Percentiles rank a stretch among this genome's conserved stretches.
Conservation (phyloP, 1,140 invertebrate genomes). For the Achatina immaculata region DNA sequence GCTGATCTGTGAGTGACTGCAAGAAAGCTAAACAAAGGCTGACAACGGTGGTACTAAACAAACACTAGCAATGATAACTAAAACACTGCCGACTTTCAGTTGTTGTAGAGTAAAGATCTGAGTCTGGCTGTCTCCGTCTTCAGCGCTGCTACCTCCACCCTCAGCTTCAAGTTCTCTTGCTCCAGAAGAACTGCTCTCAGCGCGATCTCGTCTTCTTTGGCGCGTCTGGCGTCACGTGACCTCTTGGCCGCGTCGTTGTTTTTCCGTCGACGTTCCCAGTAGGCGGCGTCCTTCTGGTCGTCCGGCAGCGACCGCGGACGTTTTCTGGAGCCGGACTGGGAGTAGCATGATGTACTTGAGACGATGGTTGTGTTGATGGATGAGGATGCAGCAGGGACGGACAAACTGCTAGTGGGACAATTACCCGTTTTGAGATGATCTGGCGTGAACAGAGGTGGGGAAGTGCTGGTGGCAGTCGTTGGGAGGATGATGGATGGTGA, state of each 20-base stretch:
- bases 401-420: not conserved
- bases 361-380: constrained; percentile 17
- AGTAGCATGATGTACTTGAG: constrained; percentile 33
- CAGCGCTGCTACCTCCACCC: constrained; percentile 76
- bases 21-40: too few species aligned
- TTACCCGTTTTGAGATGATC: not conserved
- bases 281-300: constrained; percentile 82
- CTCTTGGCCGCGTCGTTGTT: constrained; percentile 97
- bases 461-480: not conserved
- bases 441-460: not conserved
- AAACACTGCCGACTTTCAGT: too few species aligned
- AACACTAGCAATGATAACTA: too few species aligned
- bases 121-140: constrained; percentile 75
- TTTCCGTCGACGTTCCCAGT: constrained; percentile 88
- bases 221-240: constrained; percentile 88
- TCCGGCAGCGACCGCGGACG: constrained; percentile 56
- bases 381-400: not conserved
- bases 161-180: constrained; percentile 81
- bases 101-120: constrained; percentile 66
- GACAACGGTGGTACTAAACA: too few species aligned
- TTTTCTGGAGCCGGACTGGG: constrained; percentile 19
- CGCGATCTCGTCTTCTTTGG: constrained; percentile 93
- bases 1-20: too few species aligned
- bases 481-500: not conserved
- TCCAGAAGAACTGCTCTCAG: constrained; percentile 89